Evolutionary conservation across 1,140 invertebrate genomes (phyloP).

Genomic region (Habropoda laboriosa): DNA sequence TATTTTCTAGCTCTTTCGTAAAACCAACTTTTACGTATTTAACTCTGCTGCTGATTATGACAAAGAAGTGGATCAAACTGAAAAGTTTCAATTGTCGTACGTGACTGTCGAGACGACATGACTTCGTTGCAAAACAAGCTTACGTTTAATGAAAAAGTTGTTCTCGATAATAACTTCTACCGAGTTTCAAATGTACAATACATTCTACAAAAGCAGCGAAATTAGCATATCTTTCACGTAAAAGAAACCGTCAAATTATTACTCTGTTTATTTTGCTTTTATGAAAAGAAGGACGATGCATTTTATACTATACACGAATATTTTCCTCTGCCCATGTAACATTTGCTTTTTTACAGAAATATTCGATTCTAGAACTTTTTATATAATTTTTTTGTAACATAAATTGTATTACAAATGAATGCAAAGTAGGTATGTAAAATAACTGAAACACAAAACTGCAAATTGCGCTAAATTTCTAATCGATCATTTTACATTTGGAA

Average conservation of each 20-base stretch:
- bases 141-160: slow-evolving; percentile 36
- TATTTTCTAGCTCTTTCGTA: not conserved
- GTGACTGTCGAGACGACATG: slow-evolving; percentile 10
- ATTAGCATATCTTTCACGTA: not conserved
- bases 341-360: too few species aligned
- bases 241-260: not conserved
- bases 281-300: not conserved
- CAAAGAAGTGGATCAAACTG: slow-evolving; percentile 33
- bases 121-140: slow-evolving; percentile 29
- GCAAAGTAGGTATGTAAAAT: too few species aligned
- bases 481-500: too few species aligned
- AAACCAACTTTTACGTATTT: slow-evolving; percentile 1
- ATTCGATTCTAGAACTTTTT: too few species aligned
- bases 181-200: not conserved
- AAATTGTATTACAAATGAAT: too few species aligned
- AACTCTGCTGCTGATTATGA: not conserved
- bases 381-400: too few species aligned
- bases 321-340: too few species aligned
- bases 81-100: slow-evolving; percentile 14
- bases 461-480: too few species aligned
- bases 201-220: not conserved
- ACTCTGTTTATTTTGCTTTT: not conserved
- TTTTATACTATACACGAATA: not conserved
- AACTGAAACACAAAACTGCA: too few species aligned
- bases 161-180: slow-evolving; percentile 17